Evolutionary conservation across 2,888 invertebrate genomes (phyloP).

Genomic region (Nemurella pictetii): DNA sequence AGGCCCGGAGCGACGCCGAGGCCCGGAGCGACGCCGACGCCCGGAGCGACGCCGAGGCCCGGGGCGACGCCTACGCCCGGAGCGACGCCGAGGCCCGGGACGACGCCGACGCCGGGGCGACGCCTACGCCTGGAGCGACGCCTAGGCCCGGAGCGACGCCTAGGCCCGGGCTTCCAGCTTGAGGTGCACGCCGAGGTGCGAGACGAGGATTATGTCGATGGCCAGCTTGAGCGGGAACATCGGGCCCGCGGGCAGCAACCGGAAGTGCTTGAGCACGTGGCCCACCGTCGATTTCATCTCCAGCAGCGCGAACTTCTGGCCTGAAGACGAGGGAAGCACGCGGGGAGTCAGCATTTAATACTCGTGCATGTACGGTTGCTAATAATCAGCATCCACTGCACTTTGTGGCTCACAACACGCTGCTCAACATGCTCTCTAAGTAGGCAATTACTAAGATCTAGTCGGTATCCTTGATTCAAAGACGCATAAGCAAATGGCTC

Average conservation of each 20-base stretch:
- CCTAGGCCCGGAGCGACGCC: background rate
- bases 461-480: no score
- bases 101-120: no score
- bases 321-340: no score
- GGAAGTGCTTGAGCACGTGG: background rate
- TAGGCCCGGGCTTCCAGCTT: background rate
- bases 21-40: background rate
- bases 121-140: no score
- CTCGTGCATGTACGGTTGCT: no score
- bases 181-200: background rate
- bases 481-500: no score
- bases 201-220: background rate
- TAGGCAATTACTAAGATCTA: no score
- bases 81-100: no score
- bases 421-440: no score
- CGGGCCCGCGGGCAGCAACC: background rate
- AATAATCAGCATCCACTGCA: no score
- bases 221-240: background rate
- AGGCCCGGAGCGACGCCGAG: background rate
- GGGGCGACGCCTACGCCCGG: background rate
- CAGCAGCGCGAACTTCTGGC: constrained; percentile 14
- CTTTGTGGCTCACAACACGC: no score
- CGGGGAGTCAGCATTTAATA: no score
- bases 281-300: background rate
- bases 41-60: background rate